Percentiles rank a stretch among this genome's conserved stretches.
phyloP scores from a whole-genome alignment of 1,140 invertebrate genomes.

The Cylas formicarius region DNA sequence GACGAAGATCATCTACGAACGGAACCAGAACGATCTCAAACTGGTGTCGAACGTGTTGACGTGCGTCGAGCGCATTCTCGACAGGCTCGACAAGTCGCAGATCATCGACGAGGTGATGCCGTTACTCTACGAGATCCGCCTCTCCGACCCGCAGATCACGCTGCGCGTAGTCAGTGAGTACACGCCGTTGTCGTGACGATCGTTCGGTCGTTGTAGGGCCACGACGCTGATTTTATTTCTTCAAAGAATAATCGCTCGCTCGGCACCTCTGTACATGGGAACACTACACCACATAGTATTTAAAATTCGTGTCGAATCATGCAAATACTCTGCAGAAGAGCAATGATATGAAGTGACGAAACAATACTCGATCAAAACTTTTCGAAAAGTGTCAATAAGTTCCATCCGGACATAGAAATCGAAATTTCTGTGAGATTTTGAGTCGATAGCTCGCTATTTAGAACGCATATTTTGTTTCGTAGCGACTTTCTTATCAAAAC shows the following conservation, averaged over 20 bases:
- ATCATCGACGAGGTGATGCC: slow-evolving; percentile 91
- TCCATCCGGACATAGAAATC: no score
- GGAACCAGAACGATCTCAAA: slow-evolving; percentile 70
- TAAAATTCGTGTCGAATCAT: no score
- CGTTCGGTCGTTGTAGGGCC: not conserved
- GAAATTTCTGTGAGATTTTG: no score
- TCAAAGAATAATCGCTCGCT: not conserved
- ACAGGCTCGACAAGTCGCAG: slow-evolving; percentile 77
- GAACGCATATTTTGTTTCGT: no score
- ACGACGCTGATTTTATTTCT: not conserved
- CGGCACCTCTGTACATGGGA: no score
- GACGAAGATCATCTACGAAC: slow-evolving; percentile 80
- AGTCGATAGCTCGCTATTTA: no score
- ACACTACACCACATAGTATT: no score
- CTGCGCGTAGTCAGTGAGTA: slow-evolving; percentile 77
- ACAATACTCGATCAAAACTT: no score
- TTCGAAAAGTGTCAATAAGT: no score
- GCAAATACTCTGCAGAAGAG: no score
- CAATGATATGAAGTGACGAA: no score
- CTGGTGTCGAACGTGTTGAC: slow-evolving; percentile 68
- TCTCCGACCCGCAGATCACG: slow-evolving; percentile 78
- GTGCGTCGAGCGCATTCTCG: slow-evolving; percentile 70
- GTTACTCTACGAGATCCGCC: slow-evolving; percentile 76
- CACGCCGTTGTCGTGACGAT: not conserved
- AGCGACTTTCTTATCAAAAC: no score